phyloP scores from a whole-genome alignment of 2,797 vertebrate species.

The Gymnodraco acuticeps region DNA sequence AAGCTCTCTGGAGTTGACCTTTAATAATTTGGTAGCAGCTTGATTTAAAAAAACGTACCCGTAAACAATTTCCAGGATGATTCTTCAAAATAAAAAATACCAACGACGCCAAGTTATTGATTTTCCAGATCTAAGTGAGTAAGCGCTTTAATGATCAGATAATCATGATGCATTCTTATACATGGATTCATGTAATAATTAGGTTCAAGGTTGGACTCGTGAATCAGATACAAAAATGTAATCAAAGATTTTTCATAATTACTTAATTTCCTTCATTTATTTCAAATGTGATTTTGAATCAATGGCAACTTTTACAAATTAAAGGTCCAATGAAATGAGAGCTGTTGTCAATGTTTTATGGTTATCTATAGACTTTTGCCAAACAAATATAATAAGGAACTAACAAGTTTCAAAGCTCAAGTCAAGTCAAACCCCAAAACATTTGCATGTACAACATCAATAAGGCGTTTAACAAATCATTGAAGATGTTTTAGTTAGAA shows the following conservation, averaged over 20 bases:
- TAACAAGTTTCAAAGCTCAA: neutral
- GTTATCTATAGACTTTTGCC: neutral
- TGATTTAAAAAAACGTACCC: conserved; percentile 7
- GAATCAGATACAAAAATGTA: neutral
- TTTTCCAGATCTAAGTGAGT: neutral
- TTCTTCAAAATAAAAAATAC: conserved; percentile 12
- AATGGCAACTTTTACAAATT: neutral
- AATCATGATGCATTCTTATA: neutral
- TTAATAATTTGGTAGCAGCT: neutral
- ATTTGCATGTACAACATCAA: conserved; percentile 13
- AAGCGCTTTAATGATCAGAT: neutral
- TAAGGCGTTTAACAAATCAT: neutral
- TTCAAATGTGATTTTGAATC: neutral
- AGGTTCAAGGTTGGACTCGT: neutral
- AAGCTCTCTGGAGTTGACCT: neutral
- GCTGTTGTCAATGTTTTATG: neutral
- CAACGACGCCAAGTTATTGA: neutral
- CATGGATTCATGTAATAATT: conserved; percentile 11
- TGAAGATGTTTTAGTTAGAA: conserved; percentile 4
- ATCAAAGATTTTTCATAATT: neutral
- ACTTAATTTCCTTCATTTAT: neutral
- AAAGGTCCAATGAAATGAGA: conserved; percentile 1
- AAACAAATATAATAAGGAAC: neutral
- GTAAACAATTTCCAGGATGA: neutral
- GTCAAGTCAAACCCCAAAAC: conserved; percentile 7